phyloP scores from a whole-genome alignment of 2,797 vertebrate genomes.

The Myotis vivesi region DNA sequence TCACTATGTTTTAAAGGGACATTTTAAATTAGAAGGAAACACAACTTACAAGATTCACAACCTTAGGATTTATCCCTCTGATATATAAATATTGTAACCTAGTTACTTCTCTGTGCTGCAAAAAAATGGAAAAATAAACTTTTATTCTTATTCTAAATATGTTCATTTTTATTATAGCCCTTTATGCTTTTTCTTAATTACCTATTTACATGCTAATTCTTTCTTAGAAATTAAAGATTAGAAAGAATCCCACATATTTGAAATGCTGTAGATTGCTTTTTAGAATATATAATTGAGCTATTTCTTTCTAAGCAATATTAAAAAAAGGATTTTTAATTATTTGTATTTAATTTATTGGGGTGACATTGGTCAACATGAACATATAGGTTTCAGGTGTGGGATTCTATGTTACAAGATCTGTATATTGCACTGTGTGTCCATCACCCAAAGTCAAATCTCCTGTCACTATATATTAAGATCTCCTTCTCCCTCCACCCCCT shows the following conservation, averaged over 20 bases:
- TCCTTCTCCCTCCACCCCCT: too few relatives aligned
- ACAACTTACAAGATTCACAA: constrained; percentile 19
- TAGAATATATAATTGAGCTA: constrained; percentile 58
- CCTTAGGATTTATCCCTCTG: constrained; percentile 9
- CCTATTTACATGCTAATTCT: constrained; percentile 68
- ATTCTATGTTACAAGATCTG: too few relatives aligned
- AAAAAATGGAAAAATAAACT: constrained; percentile 49
- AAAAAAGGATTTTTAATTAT: constrained; percentile 34
- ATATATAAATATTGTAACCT: constrained; percentile 7
- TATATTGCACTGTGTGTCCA: too few relatives aligned
- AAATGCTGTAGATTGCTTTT: constrained; percentile 57
- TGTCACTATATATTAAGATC: too few relatives aligned
- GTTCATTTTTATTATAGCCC: constrained; percentile 52
- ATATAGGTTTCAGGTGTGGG: too few relatives aligned
- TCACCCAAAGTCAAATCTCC: too few relatives aligned
- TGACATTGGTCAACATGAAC: too few relatives aligned
- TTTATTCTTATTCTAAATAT: constrained; percentile 62
- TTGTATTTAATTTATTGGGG: too few relatives aligned
- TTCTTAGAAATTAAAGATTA: constrained; percentile 64
- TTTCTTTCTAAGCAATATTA: constrained; percentile 36
- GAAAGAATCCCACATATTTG: constrained; percentile 36
- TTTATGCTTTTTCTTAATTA: constrained; percentile 69
- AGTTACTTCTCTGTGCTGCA: constrained; percentile 35
- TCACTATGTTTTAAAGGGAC: constrained; percentile 7
- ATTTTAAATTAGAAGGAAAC: constrained; percentile 26